phyloP scores from a whole-genome alignment of 2,797 vertebrate species.

The Melanogrammus aeglefinus region DNA sequence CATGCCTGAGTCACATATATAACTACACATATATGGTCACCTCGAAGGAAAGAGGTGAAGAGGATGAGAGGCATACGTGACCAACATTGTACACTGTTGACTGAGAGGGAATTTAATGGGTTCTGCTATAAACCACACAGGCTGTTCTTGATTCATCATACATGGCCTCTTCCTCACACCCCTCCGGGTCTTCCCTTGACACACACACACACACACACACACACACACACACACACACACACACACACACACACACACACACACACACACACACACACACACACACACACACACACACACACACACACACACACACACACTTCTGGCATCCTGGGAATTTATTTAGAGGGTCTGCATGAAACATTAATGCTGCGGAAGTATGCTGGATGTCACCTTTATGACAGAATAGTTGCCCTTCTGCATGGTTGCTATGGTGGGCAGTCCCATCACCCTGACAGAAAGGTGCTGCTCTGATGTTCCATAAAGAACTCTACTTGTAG shows the following conservation, averaged over 20 bases:
- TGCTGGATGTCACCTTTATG: constrained; percentile 5
- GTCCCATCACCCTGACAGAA: neutral
- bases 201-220: too few relatives aligned
- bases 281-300: too few relatives aligned
- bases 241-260: too few relatives aligned
- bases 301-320: neutral
- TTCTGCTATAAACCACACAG: neutral
- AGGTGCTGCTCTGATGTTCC: neutral
- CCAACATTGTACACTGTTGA: neutral
- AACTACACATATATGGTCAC: neutral
- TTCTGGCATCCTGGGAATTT: neutral
- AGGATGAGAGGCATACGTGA: neutral
- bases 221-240: too few relatives aligned
- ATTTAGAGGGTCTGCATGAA: neutral
- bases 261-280: too few relatives aligned
- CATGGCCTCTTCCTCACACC: neutral
- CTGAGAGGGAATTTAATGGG: neutral
- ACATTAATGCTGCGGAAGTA: constrained; percentile 17
- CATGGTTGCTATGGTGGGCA: neutral
- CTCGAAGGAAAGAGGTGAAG: neutral
- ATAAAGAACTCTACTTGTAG: neutral
- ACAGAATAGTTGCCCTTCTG: neutral
- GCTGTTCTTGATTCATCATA: neutral
- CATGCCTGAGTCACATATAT: neutral
- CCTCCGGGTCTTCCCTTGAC: neutral